Base-by-base conservation (phyloP, 2,113 vertebrate genomes). In the Copsychus sechellarum region DNA sequence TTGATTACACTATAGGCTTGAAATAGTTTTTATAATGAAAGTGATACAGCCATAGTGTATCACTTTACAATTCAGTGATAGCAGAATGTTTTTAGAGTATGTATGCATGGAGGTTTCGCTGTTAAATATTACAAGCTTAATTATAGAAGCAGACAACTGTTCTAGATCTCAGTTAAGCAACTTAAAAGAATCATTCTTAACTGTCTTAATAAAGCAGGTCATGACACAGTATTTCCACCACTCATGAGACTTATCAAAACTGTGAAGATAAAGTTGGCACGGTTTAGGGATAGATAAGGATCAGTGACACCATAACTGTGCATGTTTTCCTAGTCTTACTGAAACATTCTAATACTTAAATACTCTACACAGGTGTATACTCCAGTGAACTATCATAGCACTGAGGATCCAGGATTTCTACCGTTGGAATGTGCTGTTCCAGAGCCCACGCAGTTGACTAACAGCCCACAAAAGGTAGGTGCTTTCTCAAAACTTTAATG, bases 401-500 rank as follows among this genome's bases (percentile, higher is more conserved):
- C 60, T 91, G 98, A 98, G 94, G 98, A 98, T 53, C 65, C 87
- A 64, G 98, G 97, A 87, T 36, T 70, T 67, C 42, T 89, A 23
- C 92, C 84, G 67, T 67, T 89, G 54, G 98, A 98, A 64, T 97
- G 88, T 87, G 79, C 92, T 86, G 64, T 97, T 95, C 90, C 96
- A 47, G 98, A 98, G 76, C 89, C 93, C 65, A 8, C 18, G 4
- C 93, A 96, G 20, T 92, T 71, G 4, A 86, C 97, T 81, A 97
- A 82, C 82, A 97, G 97, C 87, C 94, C 97, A 15, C 97, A 97
- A 88, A 98, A 98, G 96, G 98, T 98, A 97, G 95, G 82, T 29
- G 45, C 50, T 36, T 47, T 92, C 70, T 85, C 14, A 42, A 25
- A 70, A 57, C 5, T 33, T 82, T 0, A 16, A 1, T 28, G 3